phyloP scores from a whole-genome alignment of 2,888 invertebrate genomes.

The Ophion ellenae region DNA sequence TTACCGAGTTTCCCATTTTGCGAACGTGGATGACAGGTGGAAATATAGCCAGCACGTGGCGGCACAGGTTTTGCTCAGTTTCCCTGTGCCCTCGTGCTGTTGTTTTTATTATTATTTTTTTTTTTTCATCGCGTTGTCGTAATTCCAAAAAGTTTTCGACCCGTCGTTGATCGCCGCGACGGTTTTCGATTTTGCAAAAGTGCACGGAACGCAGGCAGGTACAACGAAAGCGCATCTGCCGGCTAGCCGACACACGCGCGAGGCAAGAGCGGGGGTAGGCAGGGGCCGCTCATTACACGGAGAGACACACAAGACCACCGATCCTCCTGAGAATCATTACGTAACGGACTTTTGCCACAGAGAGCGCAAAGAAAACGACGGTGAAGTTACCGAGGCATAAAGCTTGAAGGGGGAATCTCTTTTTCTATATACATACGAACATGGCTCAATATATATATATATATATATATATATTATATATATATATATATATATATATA shows the following conservation, averaged over 20 bases:
- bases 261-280: not conserved
- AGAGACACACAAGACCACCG: conserved; percentile 57
- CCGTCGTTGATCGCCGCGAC: too few relatives aligned
- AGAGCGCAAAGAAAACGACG: conserved; percentile 75
- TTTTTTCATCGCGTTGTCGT: too few relatives aligned
- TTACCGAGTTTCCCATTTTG: too few relatives aligned
- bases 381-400: conserved; percentile 76
- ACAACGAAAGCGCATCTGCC: conserved; percentile 61
- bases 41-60: too few relatives aligned
- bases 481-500: not conserved
- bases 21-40: too few relatives aligned
- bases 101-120: too few relatives aligned
- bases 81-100: too few relatives aligned
- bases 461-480: not conserved
- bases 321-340: conserved; percentile 70
- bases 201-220: conserved; percentile 31
- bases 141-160: too few relatives aligned
- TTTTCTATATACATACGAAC: conserved; percentile 9
- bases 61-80: too few relatives aligned
- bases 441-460: not conserved
- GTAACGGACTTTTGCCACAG: conserved; percentile 76
- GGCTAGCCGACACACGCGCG: conserved; percentile 5
- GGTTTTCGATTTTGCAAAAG: conserved; percentile 14
- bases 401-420: conserved; percentile 63
- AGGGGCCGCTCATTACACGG: conserved; percentile 44